Evolutionary conservation across 2,888 invertebrate genomes (phyloP), one percentile per base, ranked within the genome.

Genomic region (Rhabditoides inermis): DNA sequence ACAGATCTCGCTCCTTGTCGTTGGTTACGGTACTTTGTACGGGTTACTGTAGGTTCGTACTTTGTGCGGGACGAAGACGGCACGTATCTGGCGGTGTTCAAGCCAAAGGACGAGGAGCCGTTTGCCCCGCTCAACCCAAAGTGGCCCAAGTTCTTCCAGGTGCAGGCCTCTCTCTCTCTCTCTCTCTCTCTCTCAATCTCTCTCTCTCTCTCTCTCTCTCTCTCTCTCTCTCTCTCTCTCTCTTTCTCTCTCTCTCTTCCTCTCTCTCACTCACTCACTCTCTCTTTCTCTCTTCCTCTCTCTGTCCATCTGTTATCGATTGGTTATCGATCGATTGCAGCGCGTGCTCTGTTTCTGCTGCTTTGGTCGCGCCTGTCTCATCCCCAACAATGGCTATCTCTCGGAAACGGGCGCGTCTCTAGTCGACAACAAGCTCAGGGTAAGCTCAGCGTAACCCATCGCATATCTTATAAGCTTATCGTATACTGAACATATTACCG

Each of bases 101-200:
- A 98, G 78, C 98, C 98, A 1, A 98, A 95, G 81, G 94, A 99
- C 80, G 98, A 99, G 78, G 98, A 99, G 78, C 98, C 98, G 0
- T 98, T 95, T 78, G 95, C 95, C 10, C 83, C 90, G 61, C 82
- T 94, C 72, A 98, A 98, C 80, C 95, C 95, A 30, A 95, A 95
- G 79, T 95, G 95, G 95, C 95, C 91, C 36, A 98, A 95, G 81
- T 95, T 91, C 90, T 89, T 95, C 87, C 95, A 95, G 82, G 54
- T 51, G 58, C 58, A 27, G 12, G 23, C 20, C 20, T n/a, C 45
- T 57, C 69, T 39, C 58, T 72, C 56, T 82, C 81, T 69, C 81
- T 98, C 0, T 98, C 98, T 78, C 98, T 95, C 81, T 98, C 98
- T 81, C 98, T 98, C 0, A 84, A 98, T 44, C 90, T 91, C 25